Evolutionary conservation across 1,140 invertebrate genomes (phyloP).

Genomic region (Pissodes strobi): DNA sequence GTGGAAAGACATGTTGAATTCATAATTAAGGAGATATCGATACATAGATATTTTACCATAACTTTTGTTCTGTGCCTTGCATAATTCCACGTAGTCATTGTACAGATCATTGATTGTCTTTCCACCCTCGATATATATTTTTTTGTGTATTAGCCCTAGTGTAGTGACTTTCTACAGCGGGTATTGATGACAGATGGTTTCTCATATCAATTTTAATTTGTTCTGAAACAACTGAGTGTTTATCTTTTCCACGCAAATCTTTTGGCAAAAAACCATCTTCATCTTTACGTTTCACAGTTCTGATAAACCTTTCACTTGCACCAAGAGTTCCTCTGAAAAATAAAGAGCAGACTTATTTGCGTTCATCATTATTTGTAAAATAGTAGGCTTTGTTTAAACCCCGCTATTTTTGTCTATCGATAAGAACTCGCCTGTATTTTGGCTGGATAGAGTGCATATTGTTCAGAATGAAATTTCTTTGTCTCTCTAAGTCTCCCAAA

Average conservation of each 20-base stretch:
- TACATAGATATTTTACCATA: slow-evolving; percentile 26
- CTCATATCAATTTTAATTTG: slow-evolving; percentile 17
- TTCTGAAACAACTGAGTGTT: not conserved
- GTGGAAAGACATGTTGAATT: slow-evolving; percentile 31
- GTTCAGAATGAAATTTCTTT: slow-evolving; percentile 11
- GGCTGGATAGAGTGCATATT: slow-evolving; percentile 14
- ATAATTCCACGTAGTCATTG: slow-evolving; percentile 33
- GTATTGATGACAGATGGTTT: slow-evolving; percentile 9
- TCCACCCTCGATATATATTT: slow-evolving; percentile 43
- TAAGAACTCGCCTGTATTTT: slow-evolving; percentile 7
- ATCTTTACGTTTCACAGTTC: slow-evolving; percentile 19
- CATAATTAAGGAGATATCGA: slow-evolving; percentile 10
- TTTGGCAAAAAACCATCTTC: slow-evolving; percentile 2
- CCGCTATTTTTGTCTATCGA: not conserved
- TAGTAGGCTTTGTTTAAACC: slow-evolving; percentile 17
- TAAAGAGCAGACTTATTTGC: slow-evolving; percentile 19
- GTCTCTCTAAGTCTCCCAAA: slow-evolving; percentile 14
- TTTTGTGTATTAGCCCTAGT: slow-evolving; percentile 34
- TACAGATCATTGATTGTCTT: slow-evolving; percentile 42
- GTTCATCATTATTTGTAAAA: slow-evolving; percentile 20
- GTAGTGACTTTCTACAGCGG: slow-evolving; percentile 35
- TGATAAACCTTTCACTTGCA: slow-evolving; percentile 6
- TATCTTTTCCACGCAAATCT: slow-evolving; percentile 15
- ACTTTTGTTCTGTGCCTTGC: not conserved
- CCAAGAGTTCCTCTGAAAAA: slow-evolving; percentile 21